phyloP scores from a whole-genome alignment of 1,140 invertebrate species.

The Halesus radiatus region DNA sequence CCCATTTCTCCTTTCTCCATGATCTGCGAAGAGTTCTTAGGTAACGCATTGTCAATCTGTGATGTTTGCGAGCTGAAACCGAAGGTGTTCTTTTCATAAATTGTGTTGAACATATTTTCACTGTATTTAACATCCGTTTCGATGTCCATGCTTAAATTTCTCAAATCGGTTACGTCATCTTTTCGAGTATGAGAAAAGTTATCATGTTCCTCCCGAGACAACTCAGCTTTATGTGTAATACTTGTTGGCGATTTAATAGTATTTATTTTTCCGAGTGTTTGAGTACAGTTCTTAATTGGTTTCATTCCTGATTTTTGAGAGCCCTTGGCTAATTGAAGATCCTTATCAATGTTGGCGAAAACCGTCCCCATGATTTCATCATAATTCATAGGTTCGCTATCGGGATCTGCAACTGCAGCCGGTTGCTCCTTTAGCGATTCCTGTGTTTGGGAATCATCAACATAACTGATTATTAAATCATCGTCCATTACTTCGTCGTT shows the following conservation, averaged over 20 bases:
- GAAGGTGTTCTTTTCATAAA: constrained; percentile 21
- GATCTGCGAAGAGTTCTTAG: too few relatives aligned
- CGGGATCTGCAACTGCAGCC: background rate
- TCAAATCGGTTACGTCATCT: constrained; percentile 40
- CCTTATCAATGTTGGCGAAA: constrained; percentile 27
- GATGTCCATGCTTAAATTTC: constrained; percentile 42
- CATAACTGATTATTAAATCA: background rate
- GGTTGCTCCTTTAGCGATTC: background rate
- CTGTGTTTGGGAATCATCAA: constrained; percentile 19
- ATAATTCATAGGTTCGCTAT: constrained; percentile 33
- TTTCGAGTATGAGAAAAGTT: background rate
- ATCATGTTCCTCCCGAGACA: background rate
- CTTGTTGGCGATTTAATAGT: background rate
- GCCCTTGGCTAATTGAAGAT: background rate
- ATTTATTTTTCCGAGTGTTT: background rate
- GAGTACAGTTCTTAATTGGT: background rate
- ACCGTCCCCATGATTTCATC: constrained; percentile 32
- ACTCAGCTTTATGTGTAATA: background rate
- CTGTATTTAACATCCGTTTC: constrained; percentile 32
- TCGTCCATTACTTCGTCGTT: background rate
- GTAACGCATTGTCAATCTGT: background rate
- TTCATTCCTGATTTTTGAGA: background rate
- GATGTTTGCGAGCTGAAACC: background rate
- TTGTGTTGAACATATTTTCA: constrained; percentile 27
- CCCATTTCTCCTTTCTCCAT: too few relatives aligned